phyloP scores from a whole-genome alignment of 1,140 invertebrate genomes.

The Sycobia sp. region DNA sequence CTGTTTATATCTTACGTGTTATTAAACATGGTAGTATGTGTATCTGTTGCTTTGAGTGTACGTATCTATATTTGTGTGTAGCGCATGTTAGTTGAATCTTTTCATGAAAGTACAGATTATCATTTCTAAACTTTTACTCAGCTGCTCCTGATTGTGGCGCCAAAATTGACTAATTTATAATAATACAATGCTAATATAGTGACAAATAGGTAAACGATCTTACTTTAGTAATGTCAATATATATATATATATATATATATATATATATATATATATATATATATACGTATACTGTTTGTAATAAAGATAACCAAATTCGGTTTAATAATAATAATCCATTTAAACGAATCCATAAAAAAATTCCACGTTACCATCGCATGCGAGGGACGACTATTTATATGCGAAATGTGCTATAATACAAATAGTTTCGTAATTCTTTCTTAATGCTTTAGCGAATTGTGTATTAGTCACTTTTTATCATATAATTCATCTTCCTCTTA shows the following conservation, averaged over 20 bases:
- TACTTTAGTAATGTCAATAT: slow-evolving; percentile 22
- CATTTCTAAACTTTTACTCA: background rate
- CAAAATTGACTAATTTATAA: slow-evolving; percentile 8
- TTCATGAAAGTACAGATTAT: no score
- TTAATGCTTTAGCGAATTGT: slow-evolving; percentile 6
- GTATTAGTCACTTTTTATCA: slow-evolving; percentile 27
- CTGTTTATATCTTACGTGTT: slow-evolving; percentile 40
- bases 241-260: slow-evolving; percentile 16
- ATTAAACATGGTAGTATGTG: no score
- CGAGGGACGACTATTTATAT: slow-evolving; percentile 52
- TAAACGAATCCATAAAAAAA: slow-evolving; percentile 42
- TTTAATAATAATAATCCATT: slow-evolving; percentile 21
- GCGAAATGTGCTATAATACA: slow-evolving; percentile 50
- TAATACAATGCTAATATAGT: slow-evolving; percentile 22
- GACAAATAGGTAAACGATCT: slow-evolving; percentile 23
- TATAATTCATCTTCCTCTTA: slow-evolving; percentile 5
- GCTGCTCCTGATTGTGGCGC: background rate
- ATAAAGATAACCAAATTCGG: slow-evolving; percentile 18
- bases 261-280: no score
- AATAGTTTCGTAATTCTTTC: slow-evolving; percentile 30
- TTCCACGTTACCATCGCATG: slow-evolving; percentile 48
- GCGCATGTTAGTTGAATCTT: background rate
- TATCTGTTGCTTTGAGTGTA: background rate
- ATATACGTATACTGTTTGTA: slow-evolving; percentile 22
- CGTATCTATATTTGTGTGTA: slow-evolving; percentile 1